Conservation (phyloP, 2,888 invertebrate genomes). For the Blera fallax region DNA sequence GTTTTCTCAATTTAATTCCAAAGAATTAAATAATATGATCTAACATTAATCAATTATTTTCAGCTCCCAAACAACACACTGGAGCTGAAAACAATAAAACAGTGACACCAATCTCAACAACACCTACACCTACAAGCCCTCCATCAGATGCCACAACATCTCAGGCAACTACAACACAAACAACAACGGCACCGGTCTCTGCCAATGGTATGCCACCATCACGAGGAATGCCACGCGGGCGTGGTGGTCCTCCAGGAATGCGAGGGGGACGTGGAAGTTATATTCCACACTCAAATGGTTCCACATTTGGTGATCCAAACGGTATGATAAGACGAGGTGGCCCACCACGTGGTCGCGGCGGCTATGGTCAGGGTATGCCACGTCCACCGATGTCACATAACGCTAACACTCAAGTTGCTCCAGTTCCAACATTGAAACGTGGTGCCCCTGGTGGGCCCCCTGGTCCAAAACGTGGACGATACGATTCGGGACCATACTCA, state of each 20-base stretch:
- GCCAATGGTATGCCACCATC: conserved; percentile 64
- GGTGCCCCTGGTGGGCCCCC: conserved; percentile 80
- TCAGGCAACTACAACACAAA: conserved; percentile 58
- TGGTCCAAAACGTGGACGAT: conserved; percentile 81
- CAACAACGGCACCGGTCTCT: conserved; percentile 56
- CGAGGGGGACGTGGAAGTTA: conserved; percentile 80
- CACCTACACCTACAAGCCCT: conserved; percentile 71
- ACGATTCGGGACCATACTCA: conserved; percentile 80
- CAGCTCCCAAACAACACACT: conserved; percentile 80
- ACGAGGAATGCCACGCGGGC: conserved; percentile 78
- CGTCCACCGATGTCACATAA: conserved; percentile 80
- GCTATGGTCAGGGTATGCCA: conserved; percentile 79
- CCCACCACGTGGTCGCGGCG: conserved; percentile 80
- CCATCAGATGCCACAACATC: conserved; percentile 71
- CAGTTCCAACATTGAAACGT: conserved; percentile 80
- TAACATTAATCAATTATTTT: background rate
- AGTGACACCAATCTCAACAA: conserved; percentile 78
- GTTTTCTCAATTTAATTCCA: too few species aligned
- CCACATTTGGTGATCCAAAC: conserved; percentile 74
- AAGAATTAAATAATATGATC: background rate
- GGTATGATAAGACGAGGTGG: conserved; percentile 79
- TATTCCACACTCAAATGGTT: conserved; percentile 79
- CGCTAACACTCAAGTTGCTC: conserved; percentile 81
- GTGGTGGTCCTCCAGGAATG: conserved; percentile 78
- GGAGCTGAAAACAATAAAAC: conserved; percentile 80